These are phyloP conservation scores for Muscidifurax raptorellus DNA, from an alignment of 1,140 invertebrate genomes.

Conservation along the genomic window DNA sequence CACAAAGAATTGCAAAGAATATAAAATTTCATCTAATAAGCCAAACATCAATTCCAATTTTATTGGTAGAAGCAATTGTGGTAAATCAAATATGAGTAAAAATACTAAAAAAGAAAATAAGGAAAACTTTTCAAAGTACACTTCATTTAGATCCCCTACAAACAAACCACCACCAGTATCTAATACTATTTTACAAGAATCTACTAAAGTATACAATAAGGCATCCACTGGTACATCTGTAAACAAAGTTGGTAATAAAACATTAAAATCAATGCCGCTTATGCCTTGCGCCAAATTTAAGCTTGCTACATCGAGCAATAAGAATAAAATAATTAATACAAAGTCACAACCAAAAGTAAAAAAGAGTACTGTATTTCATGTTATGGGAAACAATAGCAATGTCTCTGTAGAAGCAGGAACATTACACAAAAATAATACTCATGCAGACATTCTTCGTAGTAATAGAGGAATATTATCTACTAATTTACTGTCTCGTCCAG, in stretches of 20 bases:
- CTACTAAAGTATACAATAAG: not conserved
- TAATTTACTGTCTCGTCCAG: slow-evolving; percentile 58
- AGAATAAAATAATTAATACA: not conserved
- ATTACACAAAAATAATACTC: not conserved
- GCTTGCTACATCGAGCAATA: slow-evolving; percentile 17
- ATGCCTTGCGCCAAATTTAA: slow-evolving; percentile 52
- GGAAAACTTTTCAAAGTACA: slow-evolving; percentile 1
- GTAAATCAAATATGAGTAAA: not conserved
- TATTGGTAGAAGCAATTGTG: not conserved
- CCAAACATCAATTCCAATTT: not conserved
- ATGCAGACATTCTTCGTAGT: slow-evolving; percentile 3
- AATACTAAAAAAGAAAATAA: slow-evolving; percentile 14
- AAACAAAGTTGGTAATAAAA: not conserved
- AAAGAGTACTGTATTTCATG: slow-evolving; percentile 50
- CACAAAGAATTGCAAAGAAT: not conserved
- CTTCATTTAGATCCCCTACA: not conserved
- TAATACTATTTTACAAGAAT: slow-evolving; percentile 40
- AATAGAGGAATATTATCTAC: slow-evolving; percentile 13
- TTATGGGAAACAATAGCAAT: slow-evolving; percentile 35
- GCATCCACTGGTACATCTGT: not conserved
- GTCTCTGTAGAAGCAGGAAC: slow-evolving; percentile 39
- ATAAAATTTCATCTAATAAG: slow-evolving; percentile 14
- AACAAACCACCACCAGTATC: slow-evolving; percentile 9
- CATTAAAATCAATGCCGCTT: slow-evolving; percentile 14
- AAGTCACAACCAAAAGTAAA: slow-evolving; percentile 23